Evolutionary conservation across 2,797 vertebrate species (phyloP).

Genomic region (Monodelphis domestica): DNA sequence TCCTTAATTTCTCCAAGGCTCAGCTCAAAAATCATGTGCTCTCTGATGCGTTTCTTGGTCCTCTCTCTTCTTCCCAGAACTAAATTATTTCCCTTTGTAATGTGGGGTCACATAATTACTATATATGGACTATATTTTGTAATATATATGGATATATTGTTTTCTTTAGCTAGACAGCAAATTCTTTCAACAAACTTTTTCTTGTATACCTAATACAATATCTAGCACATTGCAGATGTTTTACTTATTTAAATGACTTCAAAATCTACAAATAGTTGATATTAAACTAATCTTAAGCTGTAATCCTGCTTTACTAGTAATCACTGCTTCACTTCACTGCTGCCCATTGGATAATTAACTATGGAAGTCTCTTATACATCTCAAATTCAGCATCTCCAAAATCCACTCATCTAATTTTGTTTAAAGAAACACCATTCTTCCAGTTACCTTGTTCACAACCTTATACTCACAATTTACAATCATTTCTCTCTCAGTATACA

Average conservation of each 20-base stretch:
- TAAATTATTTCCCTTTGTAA: background rate
- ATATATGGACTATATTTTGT: background rate
- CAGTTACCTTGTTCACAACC: background rate
- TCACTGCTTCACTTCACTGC: too few species aligned
- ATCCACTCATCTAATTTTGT: background rate
- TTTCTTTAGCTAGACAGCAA: background rate
- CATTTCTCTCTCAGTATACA: background rate
- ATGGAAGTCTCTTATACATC: background rate
- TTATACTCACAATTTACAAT: background rate
- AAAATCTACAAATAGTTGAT: background rate
- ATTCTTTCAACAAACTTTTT: background rate
- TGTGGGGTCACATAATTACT: background rate
- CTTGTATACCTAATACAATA: background rate
- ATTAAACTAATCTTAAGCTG: background rate
- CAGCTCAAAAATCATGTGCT: background rate
- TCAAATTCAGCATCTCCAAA: background rate
- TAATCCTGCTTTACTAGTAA: background rate
- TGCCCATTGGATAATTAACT: background rate
- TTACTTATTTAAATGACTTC: background rate
- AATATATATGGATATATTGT: background rate
- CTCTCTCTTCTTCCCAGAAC: background rate
- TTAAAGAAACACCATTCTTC: background rate
- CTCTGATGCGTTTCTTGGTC: background rate
- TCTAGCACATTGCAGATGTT: background rate
- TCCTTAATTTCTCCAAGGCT: background rate